These are phyloP conservation scores for Amblyornis subalaris DNA, from an alignment of 2,113 vertebrate species.

Conservation along the genomic window DNA sequence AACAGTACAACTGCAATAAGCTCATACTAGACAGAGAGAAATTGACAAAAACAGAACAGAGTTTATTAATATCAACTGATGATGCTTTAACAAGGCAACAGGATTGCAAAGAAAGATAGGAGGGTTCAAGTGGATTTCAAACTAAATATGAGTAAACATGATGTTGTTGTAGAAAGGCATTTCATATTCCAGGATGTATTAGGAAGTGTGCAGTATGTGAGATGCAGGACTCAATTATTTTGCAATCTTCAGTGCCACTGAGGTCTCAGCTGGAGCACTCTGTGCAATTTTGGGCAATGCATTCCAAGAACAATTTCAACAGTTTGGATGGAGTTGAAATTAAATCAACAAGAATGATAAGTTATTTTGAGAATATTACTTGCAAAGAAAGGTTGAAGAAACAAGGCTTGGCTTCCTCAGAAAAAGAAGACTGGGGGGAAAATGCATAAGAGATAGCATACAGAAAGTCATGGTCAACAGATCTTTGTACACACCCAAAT, in stretches of 20 bases:
- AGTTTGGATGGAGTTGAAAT: constrained; percentile 21
- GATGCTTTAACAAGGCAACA: background rate
- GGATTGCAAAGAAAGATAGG: background rate
- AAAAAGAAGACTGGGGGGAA: background rate
- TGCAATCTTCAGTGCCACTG: background rate
- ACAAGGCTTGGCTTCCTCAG: background rate
- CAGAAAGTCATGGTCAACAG: background rate
- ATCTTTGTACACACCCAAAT: background rate
- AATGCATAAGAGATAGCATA: background rate
- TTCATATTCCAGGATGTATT: constrained; percentile 2
- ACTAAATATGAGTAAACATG: background rate
- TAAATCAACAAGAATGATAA: constrained; percentile 4
- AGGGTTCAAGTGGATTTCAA: background rate
- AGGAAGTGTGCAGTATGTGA: background rate
- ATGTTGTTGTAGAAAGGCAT: constrained; percentile 7
- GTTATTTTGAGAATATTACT: background rate
- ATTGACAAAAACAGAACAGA: background rate
- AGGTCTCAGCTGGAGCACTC: constrained; percentile 25
- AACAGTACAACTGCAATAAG: background rate
- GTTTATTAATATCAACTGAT: background rate
- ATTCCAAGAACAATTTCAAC: constrained; percentile 14
- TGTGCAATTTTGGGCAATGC: background rate
- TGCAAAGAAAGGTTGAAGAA: background rate
- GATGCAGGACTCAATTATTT: constrained; percentile 24
- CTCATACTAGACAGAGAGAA: background rate